Base-by-base conservation (phyloP, 1,140 invertebrate species). In the Drosophila carrolli region DNA sequence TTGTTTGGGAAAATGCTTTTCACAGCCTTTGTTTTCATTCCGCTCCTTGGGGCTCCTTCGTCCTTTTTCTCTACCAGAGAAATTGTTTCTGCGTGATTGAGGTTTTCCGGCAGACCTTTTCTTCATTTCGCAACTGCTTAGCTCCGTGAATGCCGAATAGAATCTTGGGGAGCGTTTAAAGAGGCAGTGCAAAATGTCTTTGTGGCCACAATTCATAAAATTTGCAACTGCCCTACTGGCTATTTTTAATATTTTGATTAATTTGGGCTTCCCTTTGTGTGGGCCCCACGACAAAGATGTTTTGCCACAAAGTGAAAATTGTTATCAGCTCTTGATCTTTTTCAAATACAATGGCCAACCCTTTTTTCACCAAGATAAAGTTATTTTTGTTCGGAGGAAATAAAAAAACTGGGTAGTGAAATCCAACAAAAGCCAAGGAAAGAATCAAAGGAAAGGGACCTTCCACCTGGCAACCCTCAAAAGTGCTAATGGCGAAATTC, bases 41-140 rank as follows among this genome's bases (percentile, higher is more conserved):
- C n/a, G 47, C 41, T 68, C 58, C 65, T 53, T 53, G 40, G 38
- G 38, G 47, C 60, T 60, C 27, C 55, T 50, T 43, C 63, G 59
- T 55, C 62, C 50, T 47, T 63, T 63, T 73, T 75, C 77, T 75
- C 62, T 63, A 59, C 43, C 75, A 57, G 56, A 66, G 75, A 82
- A 82, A 86, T 88, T 82, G 83, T 82, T 86, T 86, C 75, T 76
- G 78, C 76, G 78, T 88, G 83, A 86, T 86, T 86, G 83, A 88
- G 83, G 83, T 88, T 88, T 83, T 78, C 80, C 75, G 76, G 71
- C 44, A 59, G 70, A 82, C 80, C 80, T 75, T 83, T 81, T 82
- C 68, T 62, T 72, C 57, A 35, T 60, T 65, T 57, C 38, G 59
- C 56, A 68, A 65, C 73, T 61, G 65, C 68, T 68, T 75, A 75